A percentile compares a stretch with the other conserved stretches of the same genome.
Evolutionary conservation across 2,113 vertebrate genomes (phyloP).

Genomic region (Xiphophorus hellerii): DNA sequence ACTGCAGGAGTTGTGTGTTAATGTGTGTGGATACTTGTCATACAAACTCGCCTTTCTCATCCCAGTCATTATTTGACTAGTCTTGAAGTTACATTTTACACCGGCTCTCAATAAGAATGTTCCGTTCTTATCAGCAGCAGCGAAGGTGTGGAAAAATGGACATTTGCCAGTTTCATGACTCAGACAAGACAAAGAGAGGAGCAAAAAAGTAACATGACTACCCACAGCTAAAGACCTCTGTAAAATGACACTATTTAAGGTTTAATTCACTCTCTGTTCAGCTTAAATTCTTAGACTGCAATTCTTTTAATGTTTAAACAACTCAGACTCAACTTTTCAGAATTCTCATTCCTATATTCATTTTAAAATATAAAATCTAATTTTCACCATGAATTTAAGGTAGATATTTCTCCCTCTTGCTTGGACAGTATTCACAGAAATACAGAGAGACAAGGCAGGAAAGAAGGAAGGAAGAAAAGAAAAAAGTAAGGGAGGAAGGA

Average conservation of each 20-base stretch:
- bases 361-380: neutral
- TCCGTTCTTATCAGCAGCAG: conserved; percentile 11
- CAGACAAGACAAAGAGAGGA: conserved; percentile 6
- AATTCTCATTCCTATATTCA: neutral
- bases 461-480: neutral
- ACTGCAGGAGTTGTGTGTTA: conserved; percentile 25
- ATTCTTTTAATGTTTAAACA: neutral
- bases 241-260: neutral
- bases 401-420: too few relatives aligned
- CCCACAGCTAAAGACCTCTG: conserved; percentile 3
- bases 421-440: too few relatives aligned
- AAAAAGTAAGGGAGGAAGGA: neutral
- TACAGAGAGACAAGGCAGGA: too few relatives aligned
- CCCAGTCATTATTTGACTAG: conserved; percentile 49
- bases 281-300: neutral
- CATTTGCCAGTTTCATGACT: conserved; percentile 5
- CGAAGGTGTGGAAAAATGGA: conserved; percentile 16
- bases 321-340: too few relatives aligned
- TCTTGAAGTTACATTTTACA: conserved; percentile 50
- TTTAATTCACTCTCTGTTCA: neutral
- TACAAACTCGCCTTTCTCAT: conserved; percentile 30
- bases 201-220: neutral
- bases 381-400: too few relatives aligned
- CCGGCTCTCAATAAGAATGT: conserved; percentile 1
- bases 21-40: neutral